phyloP scores from a whole-genome alignment of 2,113 vertebrate genomes.

The Prochilodus magdalenae region DNA sequence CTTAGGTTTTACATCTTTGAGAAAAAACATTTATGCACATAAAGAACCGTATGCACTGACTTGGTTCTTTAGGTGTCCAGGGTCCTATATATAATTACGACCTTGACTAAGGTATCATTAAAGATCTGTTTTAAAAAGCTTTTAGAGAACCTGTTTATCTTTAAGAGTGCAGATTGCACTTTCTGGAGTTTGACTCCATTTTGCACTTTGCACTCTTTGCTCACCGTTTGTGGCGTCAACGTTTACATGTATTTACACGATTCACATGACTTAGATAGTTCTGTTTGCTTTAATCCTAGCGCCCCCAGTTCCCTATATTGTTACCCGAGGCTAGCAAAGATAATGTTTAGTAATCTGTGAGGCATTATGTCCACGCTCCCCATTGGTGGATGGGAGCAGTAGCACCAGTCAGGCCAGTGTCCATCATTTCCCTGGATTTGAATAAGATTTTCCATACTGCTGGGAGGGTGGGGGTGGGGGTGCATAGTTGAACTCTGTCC shows the following conservation, averaged over 20 bases:
- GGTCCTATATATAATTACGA: too few relatives aligned
- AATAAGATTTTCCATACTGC: conserved; percentile 61
- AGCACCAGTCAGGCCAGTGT: conserved; percentile 27
- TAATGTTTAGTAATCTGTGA: conserved; percentile 14
- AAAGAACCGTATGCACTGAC: too few relatives aligned
- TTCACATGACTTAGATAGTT: conserved; percentile 5
- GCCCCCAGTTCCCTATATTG: background rate
- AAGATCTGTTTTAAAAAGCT: too few relatives aligned
- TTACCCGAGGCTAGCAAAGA: background rate
- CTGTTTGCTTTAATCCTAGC: conserved; percentile 22
- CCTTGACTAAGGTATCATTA: too few relatives aligned
- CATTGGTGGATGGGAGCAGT: conserved; percentile 13
- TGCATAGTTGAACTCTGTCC: conserved; percentile 44
- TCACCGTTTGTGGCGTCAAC: background rate
- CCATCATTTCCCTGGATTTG: conserved; percentile 62
- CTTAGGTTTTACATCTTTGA: too few relatives aligned
- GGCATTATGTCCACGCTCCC: background rate
- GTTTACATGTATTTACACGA: background rate
- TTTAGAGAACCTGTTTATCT: too few relatives aligned
- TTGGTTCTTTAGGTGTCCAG: too few relatives aligned
- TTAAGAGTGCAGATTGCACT: background rate
- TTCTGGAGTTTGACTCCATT: background rate
- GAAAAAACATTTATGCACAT: too few relatives aligned
- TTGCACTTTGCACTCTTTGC: background rate
- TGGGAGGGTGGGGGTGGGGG: conserved; percentile 23